These are phyloP conservation scores for Marasmarcha lunaedactyla DNA, from an alignment of 2,888 invertebrate genomes.

Conservation along the genomic window DNA sequence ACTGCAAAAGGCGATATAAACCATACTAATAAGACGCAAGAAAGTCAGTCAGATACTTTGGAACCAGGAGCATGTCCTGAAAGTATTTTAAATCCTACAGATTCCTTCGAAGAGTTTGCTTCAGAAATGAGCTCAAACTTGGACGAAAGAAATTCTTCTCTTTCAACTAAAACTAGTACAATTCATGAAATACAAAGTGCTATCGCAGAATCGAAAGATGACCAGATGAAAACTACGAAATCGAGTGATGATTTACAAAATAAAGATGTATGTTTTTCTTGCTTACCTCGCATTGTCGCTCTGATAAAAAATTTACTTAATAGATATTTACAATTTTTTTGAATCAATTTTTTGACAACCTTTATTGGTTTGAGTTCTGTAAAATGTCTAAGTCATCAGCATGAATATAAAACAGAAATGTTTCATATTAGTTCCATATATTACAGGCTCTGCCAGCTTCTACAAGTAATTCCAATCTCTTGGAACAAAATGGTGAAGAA, in stretches of 20 bases:
- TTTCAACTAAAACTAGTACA: constrained; percentile 66
- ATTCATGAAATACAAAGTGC: constrained; percentile 72
- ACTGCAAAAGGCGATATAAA: constrained; percentile 39
- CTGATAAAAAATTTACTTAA: no score
- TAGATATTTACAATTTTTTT: no score
- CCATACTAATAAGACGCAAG: constrained; percentile 20
- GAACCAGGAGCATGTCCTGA: constrained; percentile 67
- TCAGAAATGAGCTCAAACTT: constrained; percentile 74
- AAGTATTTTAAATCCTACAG: constrained; percentile 78
- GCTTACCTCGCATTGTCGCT: not conserved
- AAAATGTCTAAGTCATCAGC: no score
- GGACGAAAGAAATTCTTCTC: constrained; percentile 62
- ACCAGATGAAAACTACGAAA: constrained; percentile 35
- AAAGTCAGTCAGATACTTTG: constrained; percentile 33
- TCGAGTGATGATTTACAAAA: constrained; percentile 48
- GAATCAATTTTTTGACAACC: no score
- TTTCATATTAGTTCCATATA: no score
- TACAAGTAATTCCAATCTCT: constrained; percentile 41
- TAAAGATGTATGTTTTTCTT: constrained; percentile 40
- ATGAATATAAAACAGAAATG: no score
- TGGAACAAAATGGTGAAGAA: constrained; percentile 42
- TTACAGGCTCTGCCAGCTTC: constrained; percentile 33
- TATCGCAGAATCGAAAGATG: constrained; percentile 43
- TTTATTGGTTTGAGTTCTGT: no score
- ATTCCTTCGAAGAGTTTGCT: constrained; percentile 78